phyloP scores from a whole-genome alignment of 2,113 vertebrate genomes.

The Eulemur rufifrons region DNA sequence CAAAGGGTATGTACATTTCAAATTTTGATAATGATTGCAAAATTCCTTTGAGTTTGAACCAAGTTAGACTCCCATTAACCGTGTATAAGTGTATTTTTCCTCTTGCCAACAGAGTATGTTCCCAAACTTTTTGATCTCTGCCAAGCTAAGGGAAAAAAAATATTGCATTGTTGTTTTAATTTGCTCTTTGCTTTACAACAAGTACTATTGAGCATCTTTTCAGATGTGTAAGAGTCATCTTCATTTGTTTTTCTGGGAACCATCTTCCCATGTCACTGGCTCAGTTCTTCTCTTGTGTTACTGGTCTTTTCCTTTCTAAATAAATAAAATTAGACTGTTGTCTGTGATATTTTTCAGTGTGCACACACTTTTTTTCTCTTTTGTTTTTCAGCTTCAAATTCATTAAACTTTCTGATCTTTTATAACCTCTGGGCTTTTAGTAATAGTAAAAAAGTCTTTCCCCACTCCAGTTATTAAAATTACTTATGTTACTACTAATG shows the following conservation, averaged over 20 bases:
- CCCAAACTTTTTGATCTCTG: background rate
- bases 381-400: background rate
- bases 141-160: background rate
- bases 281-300: background rate
- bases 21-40: background rate
- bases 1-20: background rate
- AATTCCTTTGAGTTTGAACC: background rate
- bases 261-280: background rate
- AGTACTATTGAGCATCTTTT: background rate
- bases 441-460: background rate
- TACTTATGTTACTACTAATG: background rate
- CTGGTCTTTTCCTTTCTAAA: background rate
- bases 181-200: background rate
- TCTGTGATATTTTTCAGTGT: background rate
- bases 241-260: background rate
- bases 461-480: background rate
- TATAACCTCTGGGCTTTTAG: background rate
- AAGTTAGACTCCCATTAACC: background rate
- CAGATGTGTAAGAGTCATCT: background rate
- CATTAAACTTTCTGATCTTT: background rate
- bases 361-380: background rate
- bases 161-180: background rate
- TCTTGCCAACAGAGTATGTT: background rate
- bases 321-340: background rate
- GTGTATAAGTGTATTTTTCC: background rate